Base-by-base conservation (phyloP, 30 jellyfish, hydroid and myxozoan species). In the Aurelia aurita complex sp. Pacific region DNA sequence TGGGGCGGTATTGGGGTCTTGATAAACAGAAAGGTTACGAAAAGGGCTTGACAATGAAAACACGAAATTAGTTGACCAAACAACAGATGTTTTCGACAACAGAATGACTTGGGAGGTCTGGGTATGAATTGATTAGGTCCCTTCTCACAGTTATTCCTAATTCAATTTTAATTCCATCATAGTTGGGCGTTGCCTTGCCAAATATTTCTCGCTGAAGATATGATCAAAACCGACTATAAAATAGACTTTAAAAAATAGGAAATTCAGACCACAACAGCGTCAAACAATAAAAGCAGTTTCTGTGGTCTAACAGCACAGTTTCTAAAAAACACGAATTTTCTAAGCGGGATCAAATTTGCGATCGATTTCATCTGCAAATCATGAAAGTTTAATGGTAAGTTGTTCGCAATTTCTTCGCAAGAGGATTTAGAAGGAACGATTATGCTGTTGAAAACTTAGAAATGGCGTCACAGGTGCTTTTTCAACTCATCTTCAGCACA, bases 391-490 rank as follows among this genome's bases (percentile, higher is more conserved):
- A 79, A 79, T 79, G 74, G 19, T 29, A 17, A 42, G 59, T n/a
- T 54, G 52, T 46, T 73, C 78, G 54, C 78, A 77, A 66, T 2
- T 79, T 65, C 75, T 42, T 75, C 59, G 67, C 89, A 15, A 23
- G 88, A n/a, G 64, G 75, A 79, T 63, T 66, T 79, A 55, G 89
- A 79, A 77, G 42, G 38, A 29, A 18, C 89, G 59, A 81, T 15
- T 34, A 18, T 79, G 84, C 74, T 8, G 60, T 13, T 36, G 81
- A 43, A 13, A 57, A 63, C 32, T 32, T 15, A 64, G 60, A 79
- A 71, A 35, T 74, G 73, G 80, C 85, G 70, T 12, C 75, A 70
- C 91, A 82, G 91, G 70, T 82, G 91, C 79, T 54, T 57, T 60
- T 71, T 52, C 40, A 38, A 79, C 83, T 79, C 16, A 57, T 43